Conservation (phyloP, 2,797 vertebrate species). For the Tamandua tetradactyla region DNA sequence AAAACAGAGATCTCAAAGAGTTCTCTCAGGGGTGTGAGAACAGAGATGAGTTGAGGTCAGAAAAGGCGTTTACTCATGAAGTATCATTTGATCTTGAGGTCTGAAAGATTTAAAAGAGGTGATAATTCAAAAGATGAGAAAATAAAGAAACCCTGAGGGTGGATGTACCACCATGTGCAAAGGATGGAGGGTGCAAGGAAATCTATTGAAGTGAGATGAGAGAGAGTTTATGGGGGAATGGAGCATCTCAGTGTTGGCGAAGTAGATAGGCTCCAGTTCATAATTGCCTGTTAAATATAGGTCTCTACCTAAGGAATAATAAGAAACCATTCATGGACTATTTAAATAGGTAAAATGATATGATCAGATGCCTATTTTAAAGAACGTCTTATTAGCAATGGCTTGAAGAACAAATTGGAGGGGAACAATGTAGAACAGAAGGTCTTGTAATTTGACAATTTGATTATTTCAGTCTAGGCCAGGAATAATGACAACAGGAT, state of each 20-base stretch:
- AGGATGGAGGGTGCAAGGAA: not conserved
- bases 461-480: not conserved
- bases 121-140: not conserved
- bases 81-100: not conserved
- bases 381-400: not conserved
- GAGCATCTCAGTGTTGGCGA: not conserved
- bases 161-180: not conserved
- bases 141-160: not conserved
- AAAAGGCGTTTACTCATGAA: not conserved
- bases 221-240: not conserved
- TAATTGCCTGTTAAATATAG: not conserved
- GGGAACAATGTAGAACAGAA: not conserved
- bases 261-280: not conserved
- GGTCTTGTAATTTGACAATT: not conserved
- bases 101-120: not conserved
- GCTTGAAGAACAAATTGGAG: not conserved
- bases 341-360: not conserved
- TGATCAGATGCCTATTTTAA: not conserved
- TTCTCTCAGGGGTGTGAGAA: not conserved
- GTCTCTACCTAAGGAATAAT: not conserved
- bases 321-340: not conserved
- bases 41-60: not conserved
- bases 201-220: too few species aligned
- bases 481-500: not conserved
- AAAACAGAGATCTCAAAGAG: not conserved